Conservation (phyloP, 2,113 vertebrate species). For the Psilopsiagon aymara region DNA sequence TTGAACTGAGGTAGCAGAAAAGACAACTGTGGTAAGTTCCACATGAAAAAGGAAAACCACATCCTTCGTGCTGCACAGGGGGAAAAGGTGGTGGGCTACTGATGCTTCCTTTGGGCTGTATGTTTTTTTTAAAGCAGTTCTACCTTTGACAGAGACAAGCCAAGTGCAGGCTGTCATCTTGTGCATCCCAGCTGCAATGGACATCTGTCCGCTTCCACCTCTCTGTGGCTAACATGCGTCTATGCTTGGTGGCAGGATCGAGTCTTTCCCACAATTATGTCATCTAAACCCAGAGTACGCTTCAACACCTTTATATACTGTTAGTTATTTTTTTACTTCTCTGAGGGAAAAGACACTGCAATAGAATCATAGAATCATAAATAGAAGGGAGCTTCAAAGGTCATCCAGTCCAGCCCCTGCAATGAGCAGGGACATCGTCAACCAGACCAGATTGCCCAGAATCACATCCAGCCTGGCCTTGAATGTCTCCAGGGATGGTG, state of each 20-base stretch:
- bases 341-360: neutral
- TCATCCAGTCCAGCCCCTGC: neutral
- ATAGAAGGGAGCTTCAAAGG: neutral
- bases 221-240: neutral
- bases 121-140: neutral
- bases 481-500: neutral
- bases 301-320: neutral
- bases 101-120: neutral
- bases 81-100: neutral
- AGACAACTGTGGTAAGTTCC: neutral
- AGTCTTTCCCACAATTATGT: neutral
- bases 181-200: neutral
- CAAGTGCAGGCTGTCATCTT: neutral
- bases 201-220: neutral
- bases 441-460: neutral
- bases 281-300: neutral
- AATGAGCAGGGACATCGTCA: neutral
- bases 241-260: neutral
- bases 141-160: neutral
- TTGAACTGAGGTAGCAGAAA: neutral
- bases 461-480: neutral
- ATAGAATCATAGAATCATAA: neutral
- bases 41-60: neutral
- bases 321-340: neutral
- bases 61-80: neutral